Evolutionary conservation across 2,113 vertebrate species (phyloP), one percentile per base, ranked within the genome.

Genomic region (Cyanoliseus patagonus): DNA sequence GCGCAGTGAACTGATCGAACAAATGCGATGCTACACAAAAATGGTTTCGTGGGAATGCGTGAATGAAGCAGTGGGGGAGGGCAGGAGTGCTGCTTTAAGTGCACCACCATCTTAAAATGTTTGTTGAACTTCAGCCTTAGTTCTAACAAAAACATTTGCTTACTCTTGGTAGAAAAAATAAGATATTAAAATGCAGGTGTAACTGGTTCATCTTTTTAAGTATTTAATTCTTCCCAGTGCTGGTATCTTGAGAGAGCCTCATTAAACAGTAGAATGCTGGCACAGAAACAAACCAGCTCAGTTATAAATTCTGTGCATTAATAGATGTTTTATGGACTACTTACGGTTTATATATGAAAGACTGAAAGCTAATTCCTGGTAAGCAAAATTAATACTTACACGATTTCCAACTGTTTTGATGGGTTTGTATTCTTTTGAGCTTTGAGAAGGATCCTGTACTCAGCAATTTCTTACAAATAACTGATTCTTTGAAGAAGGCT

Each of bases 1-100:
- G 94, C 61, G 55, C 31, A 52, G 46, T n/a, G 79, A 94, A 66
- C 94, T 86, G 78, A 80, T 96, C 85, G 95, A 97, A 95, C 86
- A 95, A 86, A 92, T 31, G 83, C 63, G 77, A 73, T 91, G 64
- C 33, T 75, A 13, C 42, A 51, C 80, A 64, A 17, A 97, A 92
- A 64, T 69, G 53, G 23, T 41, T 92, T 67, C 66, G 61, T 80
- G 82, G 62, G 67, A 87, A 53, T 0, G 2, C 79, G 41, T 53
- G 70, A 72, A 44, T 61, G 55, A 84, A 47, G 83, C 47, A 17
- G 37, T 27, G 27, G 10, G 39, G 72, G 79, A 66, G 31, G 55
- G 42, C 88, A 86, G 64, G 53, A 55, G 67, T 28, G 3, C 86
- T 85, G 33, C 11, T 42, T 20, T 55, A 51, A 42, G 49, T 67